Evolutionary conservation across 1,140 invertebrate species (phyloP).

Genomic region (Leptinotarsa undecemlineata): DNA sequence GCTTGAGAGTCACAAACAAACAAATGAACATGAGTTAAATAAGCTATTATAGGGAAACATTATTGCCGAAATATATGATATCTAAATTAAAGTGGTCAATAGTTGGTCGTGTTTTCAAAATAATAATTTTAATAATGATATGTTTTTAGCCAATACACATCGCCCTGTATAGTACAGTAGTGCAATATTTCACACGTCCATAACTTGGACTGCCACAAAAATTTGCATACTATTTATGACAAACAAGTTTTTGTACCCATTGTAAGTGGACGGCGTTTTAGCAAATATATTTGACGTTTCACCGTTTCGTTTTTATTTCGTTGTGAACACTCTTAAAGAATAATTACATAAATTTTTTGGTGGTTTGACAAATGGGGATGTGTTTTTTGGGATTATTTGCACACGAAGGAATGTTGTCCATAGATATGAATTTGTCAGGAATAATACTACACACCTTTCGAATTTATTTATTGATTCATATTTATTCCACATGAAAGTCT

Average conservation of each 20-base stretch:
- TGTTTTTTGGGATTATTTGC: constrained; percentile 6
- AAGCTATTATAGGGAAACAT: too few species aligned
- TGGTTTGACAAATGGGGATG: constrained; percentile 21
- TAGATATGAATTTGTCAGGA: too few species aligned
- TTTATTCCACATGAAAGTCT: too few species aligned
- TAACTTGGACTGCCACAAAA: constrained; percentile 16
- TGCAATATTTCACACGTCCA: constrained; percentile 11
- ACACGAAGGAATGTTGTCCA: too few species aligned
- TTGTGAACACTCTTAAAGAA: constrained; percentile 17
- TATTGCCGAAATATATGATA: too few species aligned
- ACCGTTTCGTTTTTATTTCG: constrained; percentile 16
- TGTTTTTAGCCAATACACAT: not conserved
- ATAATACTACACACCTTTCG: too few species aligned
- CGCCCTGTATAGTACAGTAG: not conserved
- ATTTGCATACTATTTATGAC: constrained; percentile 28
- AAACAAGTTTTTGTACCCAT: constrained; percentile 29
- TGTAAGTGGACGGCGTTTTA: constrained; percentile 24
- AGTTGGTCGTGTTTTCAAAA: too few species aligned
- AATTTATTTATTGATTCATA: too few species aligned
- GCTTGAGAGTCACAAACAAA: too few species aligned
- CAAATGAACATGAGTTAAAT: too few species aligned
- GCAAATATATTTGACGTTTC: constrained; percentile 27
- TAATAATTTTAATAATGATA: too few species aligned
- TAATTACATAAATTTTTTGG: constrained; percentile 23
- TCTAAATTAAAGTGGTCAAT: too few species aligned